These are phyloP conservation scores for Psammodynastes pulverulentus DNA, from an alignment of 2,113 vertebrate species.

Conservation along the genomic window DNA sequence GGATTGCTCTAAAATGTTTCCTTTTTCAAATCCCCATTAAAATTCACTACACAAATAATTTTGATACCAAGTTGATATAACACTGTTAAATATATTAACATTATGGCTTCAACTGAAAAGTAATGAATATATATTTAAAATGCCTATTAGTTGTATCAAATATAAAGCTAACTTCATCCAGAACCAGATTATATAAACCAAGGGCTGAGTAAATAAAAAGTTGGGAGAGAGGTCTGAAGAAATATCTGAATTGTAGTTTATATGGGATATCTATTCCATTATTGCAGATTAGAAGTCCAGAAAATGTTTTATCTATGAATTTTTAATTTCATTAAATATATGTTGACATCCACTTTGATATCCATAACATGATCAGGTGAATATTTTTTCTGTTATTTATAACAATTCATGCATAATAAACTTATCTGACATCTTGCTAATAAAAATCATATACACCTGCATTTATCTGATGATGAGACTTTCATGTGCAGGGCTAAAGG, in stretches of 20 bases:
- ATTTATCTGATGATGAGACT: not conserved
- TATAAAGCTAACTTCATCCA: not conserved
- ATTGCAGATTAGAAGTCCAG: not conserved
- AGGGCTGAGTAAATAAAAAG: not conserved
- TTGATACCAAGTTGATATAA: not conserved
- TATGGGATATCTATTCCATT: not conserved
- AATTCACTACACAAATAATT: not conserved
- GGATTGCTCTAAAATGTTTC: not conserved
- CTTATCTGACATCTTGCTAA: slow-evolving; percentile 26
- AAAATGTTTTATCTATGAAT: slow-evolving; percentile 19
- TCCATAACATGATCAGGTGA: slow-evolving; percentile 15
- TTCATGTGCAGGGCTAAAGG: not conserved
- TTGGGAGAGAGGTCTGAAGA: not conserved
- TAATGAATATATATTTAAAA: not conserved
- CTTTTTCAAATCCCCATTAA: not conserved
- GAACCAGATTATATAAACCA: not conserved
- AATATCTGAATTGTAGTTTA: not conserved
- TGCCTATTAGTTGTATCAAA: not conserved
- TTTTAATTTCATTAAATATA: slow-evolving; percentile 52
- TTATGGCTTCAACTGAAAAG: not conserved
- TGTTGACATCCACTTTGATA: slow-evolving; percentile 28
- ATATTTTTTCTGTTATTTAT: not conserved
- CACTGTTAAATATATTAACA: not conserved
- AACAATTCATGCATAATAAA: not conserved
- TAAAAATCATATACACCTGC: slow-evolving; percentile 13